Base-by-base conservation (phyloP, 1,140 invertebrate genomes). In the Diachasmimorpha longicaudata region DNA sequence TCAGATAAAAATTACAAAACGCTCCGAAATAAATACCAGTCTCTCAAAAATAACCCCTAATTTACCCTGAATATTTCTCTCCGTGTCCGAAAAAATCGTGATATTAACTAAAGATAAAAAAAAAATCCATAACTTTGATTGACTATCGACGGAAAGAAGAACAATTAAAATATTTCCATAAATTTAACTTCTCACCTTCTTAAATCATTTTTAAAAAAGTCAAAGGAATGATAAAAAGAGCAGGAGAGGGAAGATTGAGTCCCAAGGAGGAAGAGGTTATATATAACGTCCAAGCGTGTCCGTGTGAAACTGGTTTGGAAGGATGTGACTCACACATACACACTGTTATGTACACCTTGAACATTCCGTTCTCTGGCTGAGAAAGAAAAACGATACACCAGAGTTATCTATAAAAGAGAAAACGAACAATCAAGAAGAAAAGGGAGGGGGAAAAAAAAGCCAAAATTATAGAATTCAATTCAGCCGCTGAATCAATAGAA, bases 281-380 rank as follows among this genome's bases (percentile, higher is more conserved):
- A 83, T 84, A 80, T 71, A 81, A 82, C 80, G 75, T 13, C 81
- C 81, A 71, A 9, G 19, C 48, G 76, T 78, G 82, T 85, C 82
- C 85, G 79, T 82, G 84, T 83, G 81, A 86, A 86, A 87, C 85
- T 85, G 86, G 85, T 87, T 87, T 87, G 79, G 79, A 83, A 87
- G 85, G 85, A 86, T 86, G 82, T 86, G 81, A 84, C 83, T 80
- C 79, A 79, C 79, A 78, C 78, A 79, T 74, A 76, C 77, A 77
- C 75, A 68, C 73, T 52, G n/a, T 44, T 58, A 14, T 39, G 74
- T 82, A 78, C 79, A 82, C 83, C 84, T 85, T 85, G 80, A 83
- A 84, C 84, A 84, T 86, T 84, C 77, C 78, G n/a, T 79, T 58
- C 68, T 52, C 31, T 58, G 25, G 69, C 10, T 72, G 70, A 67